These are phyloP conservation scores for Pelagia noctiluca DNA, from an alignment of 30 jellyfish, hydroid and myxozoan species.

Conservation along the genomic window DNA sequence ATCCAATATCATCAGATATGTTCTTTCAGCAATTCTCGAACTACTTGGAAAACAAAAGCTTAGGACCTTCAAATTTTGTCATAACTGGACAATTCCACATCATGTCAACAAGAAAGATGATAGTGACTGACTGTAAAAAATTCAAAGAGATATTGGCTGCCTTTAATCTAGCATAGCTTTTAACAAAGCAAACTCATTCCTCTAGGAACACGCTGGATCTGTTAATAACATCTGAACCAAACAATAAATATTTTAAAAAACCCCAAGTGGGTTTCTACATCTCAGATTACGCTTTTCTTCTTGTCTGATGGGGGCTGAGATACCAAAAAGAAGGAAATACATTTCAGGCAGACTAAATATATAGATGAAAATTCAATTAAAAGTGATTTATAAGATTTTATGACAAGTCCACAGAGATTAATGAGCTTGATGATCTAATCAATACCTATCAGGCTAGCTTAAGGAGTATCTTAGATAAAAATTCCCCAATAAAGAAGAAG, in stretches of 20 bases:
- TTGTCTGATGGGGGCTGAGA: slow-evolving; percentile 9
- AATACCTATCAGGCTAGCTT: slow-evolving; percentile 1
- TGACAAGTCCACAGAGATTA: slow-evolving; percentile 1
- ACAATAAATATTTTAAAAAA: not conserved
- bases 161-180: not conserved
- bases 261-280: not conserved
- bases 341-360: not conserved
- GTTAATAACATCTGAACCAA: not conserved
- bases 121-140: not conserved
- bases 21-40: not conserved
- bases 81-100: not conserved
- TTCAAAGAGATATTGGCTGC: not conserved
- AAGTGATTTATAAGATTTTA: not conserved
- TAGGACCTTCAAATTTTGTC: not conserved
- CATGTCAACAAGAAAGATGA: not conserved
- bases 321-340: not conserved
- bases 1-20: not conserved
- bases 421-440: not conserved
- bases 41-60: not conserved
- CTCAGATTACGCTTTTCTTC: not conserved
- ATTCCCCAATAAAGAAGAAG: not conserved
- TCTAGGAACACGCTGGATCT: slow-evolving; percentile 1
- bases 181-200: slow-evolving; percentile 1
- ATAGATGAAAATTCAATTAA: not conserved
- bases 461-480: not conserved